phyloP scores from a whole-genome alignment of 2,797 vertebrate genomes.

The Malurus splendens region DNA sequence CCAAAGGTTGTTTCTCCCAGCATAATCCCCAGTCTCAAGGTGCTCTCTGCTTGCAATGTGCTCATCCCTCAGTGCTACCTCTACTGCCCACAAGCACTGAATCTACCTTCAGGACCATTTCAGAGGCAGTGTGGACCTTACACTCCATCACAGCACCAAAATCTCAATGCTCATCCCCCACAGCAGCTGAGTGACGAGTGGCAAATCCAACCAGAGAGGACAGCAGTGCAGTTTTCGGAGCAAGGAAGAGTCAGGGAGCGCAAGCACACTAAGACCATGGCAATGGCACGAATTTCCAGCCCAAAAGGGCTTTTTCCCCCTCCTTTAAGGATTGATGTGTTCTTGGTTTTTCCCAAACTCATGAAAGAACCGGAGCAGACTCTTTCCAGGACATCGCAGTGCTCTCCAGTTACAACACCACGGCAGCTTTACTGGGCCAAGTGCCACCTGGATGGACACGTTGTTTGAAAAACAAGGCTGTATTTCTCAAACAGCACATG shows the following conservation, averaged over 20 bases:
- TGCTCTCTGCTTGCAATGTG: neutral
- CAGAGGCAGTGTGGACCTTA: neutral
- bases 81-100: neutral
- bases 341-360: neutral
- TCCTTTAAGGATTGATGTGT: neutral
- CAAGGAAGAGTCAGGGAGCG: neutral
- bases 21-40: neutral
- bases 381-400: slow-evolving; percentile 17
- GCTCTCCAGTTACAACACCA: neutral
- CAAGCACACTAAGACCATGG: neutral
- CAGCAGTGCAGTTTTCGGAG: neutral
- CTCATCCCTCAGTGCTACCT: fast-evolving
- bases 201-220: neutral
- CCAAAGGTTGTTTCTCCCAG: neutral
- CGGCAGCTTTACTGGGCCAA: slow-evolving; percentile 19
- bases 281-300: neutral
- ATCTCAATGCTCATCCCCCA: neutral
- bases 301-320: fast-evolving
- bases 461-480: neutral
- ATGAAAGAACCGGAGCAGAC: slow-evolving; percentile 2
- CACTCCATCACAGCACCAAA: neutral
- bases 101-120: neutral
- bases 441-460: slow-evolving; percentile 4
- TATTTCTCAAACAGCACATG: neutral
- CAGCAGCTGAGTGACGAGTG: fast-evolving